These are phyloP conservation scores for Notarius quadriscutis DNA, from an alignment of 2,113 vertebrate species.

Conservation along the genomic window DNA sequence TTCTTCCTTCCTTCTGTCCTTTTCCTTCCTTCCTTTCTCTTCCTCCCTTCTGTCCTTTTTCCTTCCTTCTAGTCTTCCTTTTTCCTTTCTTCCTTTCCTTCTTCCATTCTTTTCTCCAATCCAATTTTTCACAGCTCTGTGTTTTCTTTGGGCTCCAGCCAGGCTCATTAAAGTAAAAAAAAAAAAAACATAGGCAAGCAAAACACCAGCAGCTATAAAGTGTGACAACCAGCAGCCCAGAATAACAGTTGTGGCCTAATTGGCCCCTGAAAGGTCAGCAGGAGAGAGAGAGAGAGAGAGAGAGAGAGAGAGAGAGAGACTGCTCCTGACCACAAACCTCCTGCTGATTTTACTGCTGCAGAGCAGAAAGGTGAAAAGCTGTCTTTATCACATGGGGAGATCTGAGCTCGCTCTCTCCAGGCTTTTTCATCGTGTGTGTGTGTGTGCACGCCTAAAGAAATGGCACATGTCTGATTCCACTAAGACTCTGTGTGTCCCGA, in stretches of 20 bases:
- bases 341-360: constrained; percentile 22
- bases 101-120: not conserved
- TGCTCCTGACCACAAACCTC: constrained; percentile 47
- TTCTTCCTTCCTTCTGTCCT: not conserved
- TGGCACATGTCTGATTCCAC: not conserved
- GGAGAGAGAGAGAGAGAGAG: constrained; percentile 19
- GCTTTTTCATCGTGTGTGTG: not conserved
- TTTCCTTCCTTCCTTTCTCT: not conserved
- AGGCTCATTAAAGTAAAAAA: constrained; percentile 49
- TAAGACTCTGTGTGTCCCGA: not conserved
- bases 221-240: constrained; percentile 44
- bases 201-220: constrained; percentile 42
- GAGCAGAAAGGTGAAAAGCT: not conserved
- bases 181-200: constrained; percentile 47
- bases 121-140: not conserved
- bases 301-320: constrained; percentile 16
- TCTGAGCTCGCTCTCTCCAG: not conserved
- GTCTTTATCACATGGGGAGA: constrained; percentile 30
- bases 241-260: constrained; percentile 47
- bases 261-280: constrained; percentile 55
- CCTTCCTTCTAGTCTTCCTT: not conserved
- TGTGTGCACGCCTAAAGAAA: not conserved
- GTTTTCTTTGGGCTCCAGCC: constrained; percentile 20
- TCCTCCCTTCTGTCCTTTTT: not conserved
- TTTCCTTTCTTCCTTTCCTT: not conserved